Conservation (phyloP, 64 coral and sea anemone species). For the Pachyseris speciosa region DNA sequence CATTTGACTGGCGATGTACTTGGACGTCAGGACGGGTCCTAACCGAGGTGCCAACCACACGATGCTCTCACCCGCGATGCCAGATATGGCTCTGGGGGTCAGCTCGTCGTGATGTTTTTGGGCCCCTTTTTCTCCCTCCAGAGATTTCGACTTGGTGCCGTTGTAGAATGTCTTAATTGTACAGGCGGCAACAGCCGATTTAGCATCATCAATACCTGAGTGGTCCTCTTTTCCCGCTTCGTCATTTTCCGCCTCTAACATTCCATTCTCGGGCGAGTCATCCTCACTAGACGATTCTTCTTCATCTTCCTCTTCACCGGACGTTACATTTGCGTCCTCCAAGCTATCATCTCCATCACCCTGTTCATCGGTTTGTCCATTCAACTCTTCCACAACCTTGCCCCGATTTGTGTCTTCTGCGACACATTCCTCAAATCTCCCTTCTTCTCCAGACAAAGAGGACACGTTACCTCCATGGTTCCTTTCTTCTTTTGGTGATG, state of each 20-base stretch:
- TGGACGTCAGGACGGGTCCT: constrained; percentile 84
- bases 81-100: constrained; percentile 65
- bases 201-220: not conserved
- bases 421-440: not conserved
- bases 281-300: not conserved
- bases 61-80: constrained; percentile 83
- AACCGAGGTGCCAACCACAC: constrained; percentile 81
- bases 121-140: not conserved
- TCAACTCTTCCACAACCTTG: not conserved
- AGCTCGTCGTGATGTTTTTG: constrained; percentile 52
- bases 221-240: not conserved
- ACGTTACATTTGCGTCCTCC: not conserved
- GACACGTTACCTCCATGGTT: not conserved
- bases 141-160: not conserved
- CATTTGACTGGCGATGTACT: constrained; percentile 71
- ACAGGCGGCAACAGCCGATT: not conserved
- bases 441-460: not conserved
- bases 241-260: not conserved
- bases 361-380: not conserved
- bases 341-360: not conserved
- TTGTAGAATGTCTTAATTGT: constrained; percentile 38
- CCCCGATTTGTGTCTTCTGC: not conserved
- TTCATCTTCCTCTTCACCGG: not conserved
- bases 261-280: not conserved
- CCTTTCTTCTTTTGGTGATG: not conserved